A percentile compares a stretch with the other conserved stretches of the same genome.
phyloP scores from a whole-genome alignment of 2,888 invertebrate species.

The Steromphala cineraria region DNA sequence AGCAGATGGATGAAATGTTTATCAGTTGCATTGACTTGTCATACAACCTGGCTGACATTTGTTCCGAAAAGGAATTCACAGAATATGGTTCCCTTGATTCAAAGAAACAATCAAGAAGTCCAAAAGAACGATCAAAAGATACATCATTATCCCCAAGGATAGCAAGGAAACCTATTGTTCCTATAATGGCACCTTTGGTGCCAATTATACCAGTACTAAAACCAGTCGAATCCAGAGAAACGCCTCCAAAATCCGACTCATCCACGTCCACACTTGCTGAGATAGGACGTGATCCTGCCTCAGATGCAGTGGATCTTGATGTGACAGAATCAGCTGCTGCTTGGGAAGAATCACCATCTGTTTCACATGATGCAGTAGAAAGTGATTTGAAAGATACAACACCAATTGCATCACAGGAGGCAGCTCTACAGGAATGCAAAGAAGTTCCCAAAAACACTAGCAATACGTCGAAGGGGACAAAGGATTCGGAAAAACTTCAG shows the following conservation, averaged over 20 bases:
- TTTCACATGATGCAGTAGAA: neutral
- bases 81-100: conserved; percentile 17
- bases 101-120: neutral
- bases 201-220: neutral
- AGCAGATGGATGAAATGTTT: conserved; percentile 25
- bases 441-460: too few relatives aligned
- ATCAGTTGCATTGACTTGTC: conserved; percentile 28
- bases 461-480: too few relatives aligned
- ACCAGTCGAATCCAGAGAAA: neutral
- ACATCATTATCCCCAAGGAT: conserved; percentile 3
- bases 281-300: neutral
- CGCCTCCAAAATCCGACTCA: conserved; percentile 1
- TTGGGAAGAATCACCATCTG: neutral
- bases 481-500: neutral
- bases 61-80: conserved; percentile 22
- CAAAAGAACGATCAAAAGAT: neutral
- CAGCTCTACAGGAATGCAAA: too few relatives aligned
- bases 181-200: neutral
- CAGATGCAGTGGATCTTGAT: neutral
- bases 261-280: conserved; percentile 9
- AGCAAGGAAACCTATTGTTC: neutral
- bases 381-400: neutral
- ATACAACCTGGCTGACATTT: conserved; percentile 22
- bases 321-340: neutral
- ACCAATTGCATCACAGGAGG: neutral